Evolutionary conservation across 2,888 invertebrate genomes (phyloP).

Genomic region (Philaethria dido): DNA sequence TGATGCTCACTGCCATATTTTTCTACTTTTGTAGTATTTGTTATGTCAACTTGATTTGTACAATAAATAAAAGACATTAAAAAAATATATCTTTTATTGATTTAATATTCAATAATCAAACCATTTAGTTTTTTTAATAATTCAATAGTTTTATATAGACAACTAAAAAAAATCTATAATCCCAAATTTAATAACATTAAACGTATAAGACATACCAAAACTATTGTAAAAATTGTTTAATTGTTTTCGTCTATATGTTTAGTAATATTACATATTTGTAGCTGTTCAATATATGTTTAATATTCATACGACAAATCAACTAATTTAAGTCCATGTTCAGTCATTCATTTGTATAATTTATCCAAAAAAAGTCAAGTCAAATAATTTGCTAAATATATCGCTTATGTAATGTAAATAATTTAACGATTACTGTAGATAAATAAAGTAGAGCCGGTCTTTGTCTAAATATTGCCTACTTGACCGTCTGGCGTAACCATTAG

Average conservation of each 20-base stretch:
- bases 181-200: too few relatives aligned
- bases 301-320: background rate
- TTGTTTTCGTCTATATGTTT: too few relatives aligned
- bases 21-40: slow-evolving; percentile 61
- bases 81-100: slow-evolving; percentile 31
- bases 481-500: slow-evolving; percentile 32
- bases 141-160: too few relatives aligned
- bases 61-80: slow-evolving; percentile 49
- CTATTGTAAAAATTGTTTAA: too few relatives aligned
- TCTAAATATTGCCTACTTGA: slow-evolving; percentile 36
- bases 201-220: too few relatives aligned
- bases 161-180: too few relatives aligned
- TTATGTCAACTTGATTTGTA: slow-evolving; percentile 51
- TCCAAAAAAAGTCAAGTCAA: slow-evolving; percentile 6
- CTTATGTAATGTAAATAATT: slow-evolving; percentile 38
- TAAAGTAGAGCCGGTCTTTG: slow-evolving; percentile 37
- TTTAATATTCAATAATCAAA: too few relatives aligned
- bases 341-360: background rate
- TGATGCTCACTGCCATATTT: slow-evolving; percentile 64
- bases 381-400: slow-evolving; percentile 33
- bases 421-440: slow-evolving; percentile 35
- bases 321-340: background rate
- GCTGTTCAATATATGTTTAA: background rate
- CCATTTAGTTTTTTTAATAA: too few relatives aligned
- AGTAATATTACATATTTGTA: background rate